These are phyloP conservation scores for Sinocyclocheilus maitianheensis DNA, from an alignment of 2,113 vertebrate species.

Conservation along the genomic window DNA sequence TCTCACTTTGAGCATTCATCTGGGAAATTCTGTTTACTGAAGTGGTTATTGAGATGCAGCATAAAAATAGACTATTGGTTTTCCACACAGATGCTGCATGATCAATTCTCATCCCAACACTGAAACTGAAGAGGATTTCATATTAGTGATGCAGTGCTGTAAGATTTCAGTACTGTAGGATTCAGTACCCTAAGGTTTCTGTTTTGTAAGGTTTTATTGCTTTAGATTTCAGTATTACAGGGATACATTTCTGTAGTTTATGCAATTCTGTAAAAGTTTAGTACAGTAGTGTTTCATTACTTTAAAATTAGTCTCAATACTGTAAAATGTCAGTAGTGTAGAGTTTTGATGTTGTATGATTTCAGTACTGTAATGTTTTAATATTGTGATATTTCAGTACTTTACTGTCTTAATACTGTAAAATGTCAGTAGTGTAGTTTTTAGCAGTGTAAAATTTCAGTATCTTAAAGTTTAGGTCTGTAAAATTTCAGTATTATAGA, in stretches of 20 bases:
- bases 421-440: neutral
- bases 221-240: neutral
- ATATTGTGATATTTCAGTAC: neutral
- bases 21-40: slow-evolving; percentile 5
- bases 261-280: neutral
- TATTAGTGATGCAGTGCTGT: neutral
- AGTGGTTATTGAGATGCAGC: neutral
- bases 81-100: slow-evolving; percentile 12
- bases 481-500: neutral
- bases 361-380: neutral
- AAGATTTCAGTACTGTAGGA: neutral
- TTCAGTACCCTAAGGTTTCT: neutral
- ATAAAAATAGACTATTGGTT: slow-evolving; percentile 24
- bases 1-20: slow-evolving; percentile 22
- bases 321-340: neutral
- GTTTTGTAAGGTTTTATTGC: neutral
- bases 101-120: slow-evolving; percentile 15
- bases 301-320: neutral
- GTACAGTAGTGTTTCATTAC: neutral
- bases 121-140: neutral
- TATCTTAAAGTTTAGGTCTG: neutral
- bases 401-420: neutral
- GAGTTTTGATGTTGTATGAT: neutral
- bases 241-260: neutral
- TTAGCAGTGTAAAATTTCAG: neutral